A percentile compares a stretch with the other conserved stretches of the same genome.
Evolutionary conservation across 1,140 invertebrate genomes (phyloP).

Genomic region (Drosophila melanica): DNA sequence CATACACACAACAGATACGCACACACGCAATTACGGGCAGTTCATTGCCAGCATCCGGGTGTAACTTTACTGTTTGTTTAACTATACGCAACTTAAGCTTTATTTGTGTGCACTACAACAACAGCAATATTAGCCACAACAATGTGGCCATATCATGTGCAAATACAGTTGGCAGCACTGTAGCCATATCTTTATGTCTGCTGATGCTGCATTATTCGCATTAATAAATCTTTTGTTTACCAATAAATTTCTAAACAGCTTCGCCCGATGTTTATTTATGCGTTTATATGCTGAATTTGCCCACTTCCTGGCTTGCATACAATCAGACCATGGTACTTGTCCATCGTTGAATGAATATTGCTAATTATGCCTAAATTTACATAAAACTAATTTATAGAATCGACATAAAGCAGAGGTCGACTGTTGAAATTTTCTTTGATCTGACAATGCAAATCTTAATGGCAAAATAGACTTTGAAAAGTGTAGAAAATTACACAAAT

Average conservation of each 20-base stretch:
- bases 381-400: neutral
- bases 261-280: conserved; percentile 46
- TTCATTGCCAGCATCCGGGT: neutral
- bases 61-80: conserved; percentile 42
- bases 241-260: conserved; percentile 69
- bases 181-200: conserved; percentile 41
- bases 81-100: conserved; percentile 66
- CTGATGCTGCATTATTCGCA: conserved; percentile 71
- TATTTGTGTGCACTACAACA: conserved; percentile 62
- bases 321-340: neutral
- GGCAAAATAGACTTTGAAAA: no score
- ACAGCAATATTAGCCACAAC: conserved; percentile 32
- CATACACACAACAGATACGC: neutral
- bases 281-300: conserved; percentile 25
- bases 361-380: conserved; percentile 7
- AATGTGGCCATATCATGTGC: conserved; percentile 8
- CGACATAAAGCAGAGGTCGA: neutral
- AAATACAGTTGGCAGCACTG: conserved; percentile 26
- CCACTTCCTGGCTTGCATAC: neutral
- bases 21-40: neutral
- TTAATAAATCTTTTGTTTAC: conserved; percentile 79
- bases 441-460: no score
- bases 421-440: neutral
- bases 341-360: neutral
- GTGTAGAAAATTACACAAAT: no score